Conservation (phyloP, 2,113 vertebrate species). For the Lepus europaeus region DNA sequence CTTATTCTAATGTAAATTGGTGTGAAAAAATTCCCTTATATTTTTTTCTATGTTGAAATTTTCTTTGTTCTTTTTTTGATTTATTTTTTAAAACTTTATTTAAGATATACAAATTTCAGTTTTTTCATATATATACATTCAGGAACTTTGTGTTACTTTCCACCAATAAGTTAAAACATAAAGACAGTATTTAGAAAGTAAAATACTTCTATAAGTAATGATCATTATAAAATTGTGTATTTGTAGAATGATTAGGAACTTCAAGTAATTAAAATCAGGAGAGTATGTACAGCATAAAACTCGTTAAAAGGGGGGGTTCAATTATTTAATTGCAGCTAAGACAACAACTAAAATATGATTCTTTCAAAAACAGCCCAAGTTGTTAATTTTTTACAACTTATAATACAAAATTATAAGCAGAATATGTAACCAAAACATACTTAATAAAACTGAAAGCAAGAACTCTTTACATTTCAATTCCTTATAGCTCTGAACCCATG, state of each 20-base stretch:
- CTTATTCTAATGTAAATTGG: neutral
- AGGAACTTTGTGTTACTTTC: no score
- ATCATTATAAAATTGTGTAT: neutral
- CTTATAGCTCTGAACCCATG: neutral
- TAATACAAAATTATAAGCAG: slow-evolving; percentile 50
- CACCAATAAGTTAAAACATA: slow-evolving; percentile 9
- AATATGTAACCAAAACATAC: neutral
- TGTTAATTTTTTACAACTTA: neutral
- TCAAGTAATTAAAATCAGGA: neutral
- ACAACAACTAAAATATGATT: neutral
- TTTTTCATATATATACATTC: no score
- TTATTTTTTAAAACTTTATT: no score
- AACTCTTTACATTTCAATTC: neutral
- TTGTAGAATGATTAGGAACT: neutral
- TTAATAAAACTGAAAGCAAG: slow-evolving; percentile 3
- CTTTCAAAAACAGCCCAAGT: slow-evolving; percentile 1
- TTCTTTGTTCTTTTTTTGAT: no score
- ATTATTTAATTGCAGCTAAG: slow-evolving; percentile 5
- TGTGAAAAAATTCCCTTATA: neutral
- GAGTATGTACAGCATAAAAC: neutral
- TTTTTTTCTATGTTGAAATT: slow-evolving; percentile 43
- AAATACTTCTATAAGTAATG: slow-evolving; percentile 19
- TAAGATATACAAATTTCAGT: no score
- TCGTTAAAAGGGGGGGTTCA: slow-evolving; percentile 36
- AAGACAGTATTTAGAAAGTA: slow-evolving; percentile 26